These are phyloP conservation scores for Sanderia malayensis DNA, from an alignment of 30 jellyfish, hydroid and myxozoan species.

Conservation along the genomic window DNA sequence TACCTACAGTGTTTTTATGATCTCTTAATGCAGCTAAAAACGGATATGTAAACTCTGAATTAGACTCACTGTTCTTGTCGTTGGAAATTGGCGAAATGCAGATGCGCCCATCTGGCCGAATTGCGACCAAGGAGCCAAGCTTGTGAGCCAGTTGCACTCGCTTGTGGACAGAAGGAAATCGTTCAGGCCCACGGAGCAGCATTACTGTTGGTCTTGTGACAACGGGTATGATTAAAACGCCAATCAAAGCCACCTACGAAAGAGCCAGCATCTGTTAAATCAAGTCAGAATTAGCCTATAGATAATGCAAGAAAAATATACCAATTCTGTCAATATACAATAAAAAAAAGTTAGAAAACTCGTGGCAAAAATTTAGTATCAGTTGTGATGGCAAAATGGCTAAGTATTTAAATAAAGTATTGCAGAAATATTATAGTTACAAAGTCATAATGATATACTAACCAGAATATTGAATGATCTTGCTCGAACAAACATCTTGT, in stretches of 20 bases:
- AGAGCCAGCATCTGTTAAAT: not conserved
- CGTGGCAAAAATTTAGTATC: no score
- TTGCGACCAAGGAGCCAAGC: constrained; percentile 12
- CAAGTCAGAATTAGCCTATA: not conserved
- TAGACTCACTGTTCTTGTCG: constrained; percentile 9
- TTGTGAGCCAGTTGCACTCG: constrained; percentile 24
- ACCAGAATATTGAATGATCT: not conserved
- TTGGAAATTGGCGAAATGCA: constrained; percentile 1
- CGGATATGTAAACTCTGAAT: no score
- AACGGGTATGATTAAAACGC: not conserved
- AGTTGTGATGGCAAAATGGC: no score
- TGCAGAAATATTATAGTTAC: no score
- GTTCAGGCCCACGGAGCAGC: not conserved
- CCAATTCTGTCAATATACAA: no score
- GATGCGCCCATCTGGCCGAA: constrained; percentile 10
- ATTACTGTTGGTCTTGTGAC: not conserved
- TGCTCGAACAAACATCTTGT: not conserved
- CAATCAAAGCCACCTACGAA: not conserved
- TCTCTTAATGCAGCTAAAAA: no score
- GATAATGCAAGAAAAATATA: no score
- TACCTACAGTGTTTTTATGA: no score
- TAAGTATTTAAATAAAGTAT: no score
- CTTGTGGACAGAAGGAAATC: constrained; percentile 6
- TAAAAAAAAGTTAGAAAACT: not conserved
- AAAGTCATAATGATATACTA: no score